phyloP scores from a whole-genome alignment of 2,797 vertebrate species.

The Molossus molossus region DNA sequence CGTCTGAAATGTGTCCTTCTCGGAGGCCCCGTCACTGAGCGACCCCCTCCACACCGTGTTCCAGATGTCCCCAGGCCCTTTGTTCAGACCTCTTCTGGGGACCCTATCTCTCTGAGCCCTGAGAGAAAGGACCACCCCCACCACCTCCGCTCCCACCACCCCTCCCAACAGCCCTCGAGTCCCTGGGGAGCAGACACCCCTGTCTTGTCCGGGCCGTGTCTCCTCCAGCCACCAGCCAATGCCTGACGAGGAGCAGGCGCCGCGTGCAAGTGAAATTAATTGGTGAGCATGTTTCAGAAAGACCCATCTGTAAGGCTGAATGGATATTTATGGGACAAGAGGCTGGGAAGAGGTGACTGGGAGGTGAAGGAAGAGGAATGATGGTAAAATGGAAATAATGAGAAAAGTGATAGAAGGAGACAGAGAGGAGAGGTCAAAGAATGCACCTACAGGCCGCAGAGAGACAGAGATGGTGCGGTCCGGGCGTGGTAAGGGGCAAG shows the following conservation, averaged over 20 bases:
- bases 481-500: not conserved
- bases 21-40: not conserved
- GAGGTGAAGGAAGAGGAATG: slow-evolving; percentile 80
- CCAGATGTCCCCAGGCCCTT: not conserved
- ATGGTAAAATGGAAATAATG: slow-evolving; percentile 62
- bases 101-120: not conserved
- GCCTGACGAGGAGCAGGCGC: not conserved
- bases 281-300: slow-evolving; percentile 72
- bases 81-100: not conserved
- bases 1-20: not conserved
- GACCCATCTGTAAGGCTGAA: slow-evolving; percentile 72
- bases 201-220: not conserved
- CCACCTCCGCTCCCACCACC: rapidly evolving
- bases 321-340: slow-evolving; percentile 81
- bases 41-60: not conserved
- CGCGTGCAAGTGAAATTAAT: slow-evolving; percentile 73
- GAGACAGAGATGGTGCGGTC: not conserved
- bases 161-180: not conserved
- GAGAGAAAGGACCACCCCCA: not conserved
- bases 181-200: not conserved
- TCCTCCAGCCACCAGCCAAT: not conserved
- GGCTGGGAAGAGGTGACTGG: slow-evolving; percentile 78
- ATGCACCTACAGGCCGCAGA: not conserved
- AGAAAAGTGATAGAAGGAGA: slow-evolving; percentile 68
- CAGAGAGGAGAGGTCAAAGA: slow-evolving; percentile 50